Percentiles rank a stretch among this genome's conserved stretches.
phyloP scores from a whole-genome alignment of 2,888 invertebrate genomes.

The Agriotes lineatus region DNA sequence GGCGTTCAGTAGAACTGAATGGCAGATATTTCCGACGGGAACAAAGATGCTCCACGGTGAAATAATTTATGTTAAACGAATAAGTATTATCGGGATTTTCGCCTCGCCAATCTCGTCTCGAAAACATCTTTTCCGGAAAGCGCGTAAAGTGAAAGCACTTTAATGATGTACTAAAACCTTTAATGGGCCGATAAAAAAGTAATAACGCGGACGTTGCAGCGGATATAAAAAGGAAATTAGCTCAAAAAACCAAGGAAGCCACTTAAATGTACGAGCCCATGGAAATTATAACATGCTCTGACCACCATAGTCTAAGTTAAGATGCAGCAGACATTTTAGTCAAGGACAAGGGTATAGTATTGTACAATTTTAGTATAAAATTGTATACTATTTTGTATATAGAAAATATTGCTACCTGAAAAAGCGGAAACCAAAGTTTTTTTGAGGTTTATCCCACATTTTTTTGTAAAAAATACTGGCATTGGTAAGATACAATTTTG shows the following conservation, averaged over 20 bases:
- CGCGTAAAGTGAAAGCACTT: constrained; percentile 35
- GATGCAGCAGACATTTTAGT: no score
- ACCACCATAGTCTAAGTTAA: constrained; percentile 6
- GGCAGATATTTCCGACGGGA: no score
- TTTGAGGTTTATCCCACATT: no score
- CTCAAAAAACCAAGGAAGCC: constrained; percentile 11
- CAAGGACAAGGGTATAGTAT: no score
- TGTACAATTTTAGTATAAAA: no score
- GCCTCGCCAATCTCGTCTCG: constrained; percentile 28
- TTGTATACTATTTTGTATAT: no score
- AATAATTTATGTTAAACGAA: constrained; percentile 37
- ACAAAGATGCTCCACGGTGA: constrained; percentile 8
- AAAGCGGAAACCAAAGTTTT: no score
- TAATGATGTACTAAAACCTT: constrained; percentile 37
- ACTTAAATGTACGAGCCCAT: not conserved
- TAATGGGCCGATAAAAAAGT: constrained; percentile 35
- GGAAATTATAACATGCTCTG: constrained; percentile 20
- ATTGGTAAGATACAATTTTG: no score
- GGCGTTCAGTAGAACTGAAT: no score
- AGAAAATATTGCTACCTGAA: no score
- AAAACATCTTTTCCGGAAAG: constrained; percentile 32
- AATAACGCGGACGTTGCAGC: constrained; percentile 28
- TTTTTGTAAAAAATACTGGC: no score
- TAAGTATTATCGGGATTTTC: constrained; percentile 35
- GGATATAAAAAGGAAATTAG: constrained; percentile 22